These are phyloP conservation scores for Pristionchus maxplancki DNA, from an alignment of 2,888 invertebrate species.

Conservation along the genomic window DNA sequence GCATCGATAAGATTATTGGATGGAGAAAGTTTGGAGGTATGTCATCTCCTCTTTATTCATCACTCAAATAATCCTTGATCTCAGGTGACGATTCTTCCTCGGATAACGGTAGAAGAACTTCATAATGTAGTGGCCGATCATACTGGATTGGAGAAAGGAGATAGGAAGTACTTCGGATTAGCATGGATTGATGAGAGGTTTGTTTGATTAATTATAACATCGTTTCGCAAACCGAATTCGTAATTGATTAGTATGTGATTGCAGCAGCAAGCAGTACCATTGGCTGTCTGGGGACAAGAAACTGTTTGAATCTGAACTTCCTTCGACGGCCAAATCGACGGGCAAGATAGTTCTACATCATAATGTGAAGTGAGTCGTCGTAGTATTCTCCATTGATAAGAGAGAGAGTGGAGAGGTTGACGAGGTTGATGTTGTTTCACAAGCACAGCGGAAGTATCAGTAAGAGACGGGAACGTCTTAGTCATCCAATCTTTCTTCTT, in stretches of 20 bases:
- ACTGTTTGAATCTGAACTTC: constrained; percentile 40
- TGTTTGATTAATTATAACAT: not conserved
- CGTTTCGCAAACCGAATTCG: too few species aligned
- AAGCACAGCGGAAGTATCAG: not conserved
- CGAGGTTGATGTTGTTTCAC: not conserved
- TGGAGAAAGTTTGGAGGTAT: constrained; percentile 47
- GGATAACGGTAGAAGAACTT: constrained; percentile 46
- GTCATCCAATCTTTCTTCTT: not conserved
- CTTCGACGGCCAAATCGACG: not conserved
- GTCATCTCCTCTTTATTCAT: too few species aligned
- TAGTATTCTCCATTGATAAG: not conserved
- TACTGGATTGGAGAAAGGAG: not conserved
- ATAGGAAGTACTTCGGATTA: constrained; percentile 24
- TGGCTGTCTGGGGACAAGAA: constrained; percentile 48
- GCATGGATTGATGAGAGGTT: constrained; percentile 45
- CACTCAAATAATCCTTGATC: not conserved
- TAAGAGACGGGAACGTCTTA: not conserved
- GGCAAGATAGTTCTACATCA: constrained; percentile 21
- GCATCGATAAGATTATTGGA: constrained; percentile 43
- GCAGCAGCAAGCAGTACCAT: constrained; percentile 29
- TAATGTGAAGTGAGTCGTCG: constrained; percentile 44
- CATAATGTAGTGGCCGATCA: constrained; percentile 42
- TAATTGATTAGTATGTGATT: not conserved
- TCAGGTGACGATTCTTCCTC: constrained; percentile 48
- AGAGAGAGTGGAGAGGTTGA: not conserved